These are phyloP conservation scores for Orbicella faveolata DNA, from an alignment of 64 coral and sea anemone genomes.

Conservation along the genomic window DNA sequence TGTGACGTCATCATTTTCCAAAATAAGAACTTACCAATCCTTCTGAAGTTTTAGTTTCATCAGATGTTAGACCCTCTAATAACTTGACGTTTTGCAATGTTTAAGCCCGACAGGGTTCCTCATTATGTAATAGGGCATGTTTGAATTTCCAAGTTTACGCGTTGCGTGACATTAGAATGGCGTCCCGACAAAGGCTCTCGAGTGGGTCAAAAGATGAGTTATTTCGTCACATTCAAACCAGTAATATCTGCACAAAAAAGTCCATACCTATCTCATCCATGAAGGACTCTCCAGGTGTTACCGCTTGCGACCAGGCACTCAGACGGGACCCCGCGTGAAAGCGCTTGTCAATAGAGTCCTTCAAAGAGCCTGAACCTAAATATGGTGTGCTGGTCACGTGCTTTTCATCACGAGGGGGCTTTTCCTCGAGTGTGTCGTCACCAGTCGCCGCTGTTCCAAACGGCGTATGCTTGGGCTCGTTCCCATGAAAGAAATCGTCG, in stretches of 20 bases:
- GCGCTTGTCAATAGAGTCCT: background rate
- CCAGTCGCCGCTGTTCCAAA: background rate
- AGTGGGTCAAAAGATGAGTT: no score
- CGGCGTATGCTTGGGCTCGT: background rate
- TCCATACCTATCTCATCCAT: background rate
- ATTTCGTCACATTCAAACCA: background rate
- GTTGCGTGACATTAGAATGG: no score
- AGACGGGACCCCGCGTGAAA: background rate
- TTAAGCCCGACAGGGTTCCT: no score
- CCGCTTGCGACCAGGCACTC: background rate
- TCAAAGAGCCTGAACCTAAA: constrained; percentile 1
- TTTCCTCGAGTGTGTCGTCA: background rate
- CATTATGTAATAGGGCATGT: no score
- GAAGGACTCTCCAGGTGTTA: background rate
- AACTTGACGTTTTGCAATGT: no score
- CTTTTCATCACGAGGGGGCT: constrained; percentile 28
- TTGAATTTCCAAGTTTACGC: no score
- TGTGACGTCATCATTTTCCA: no score
- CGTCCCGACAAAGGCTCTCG: no score
- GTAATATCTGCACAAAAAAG: background rate
- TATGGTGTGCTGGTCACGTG: constrained; percentile 42
- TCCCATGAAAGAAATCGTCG: background rate
- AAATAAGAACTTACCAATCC: no score
- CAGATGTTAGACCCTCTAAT: no score
- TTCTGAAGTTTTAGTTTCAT: no score